These are phyloP conservation scores for Petrolisthes manimaculis DNA, from an alignment of 2,888 invertebrate species.

Conservation along the genomic window DNA sequence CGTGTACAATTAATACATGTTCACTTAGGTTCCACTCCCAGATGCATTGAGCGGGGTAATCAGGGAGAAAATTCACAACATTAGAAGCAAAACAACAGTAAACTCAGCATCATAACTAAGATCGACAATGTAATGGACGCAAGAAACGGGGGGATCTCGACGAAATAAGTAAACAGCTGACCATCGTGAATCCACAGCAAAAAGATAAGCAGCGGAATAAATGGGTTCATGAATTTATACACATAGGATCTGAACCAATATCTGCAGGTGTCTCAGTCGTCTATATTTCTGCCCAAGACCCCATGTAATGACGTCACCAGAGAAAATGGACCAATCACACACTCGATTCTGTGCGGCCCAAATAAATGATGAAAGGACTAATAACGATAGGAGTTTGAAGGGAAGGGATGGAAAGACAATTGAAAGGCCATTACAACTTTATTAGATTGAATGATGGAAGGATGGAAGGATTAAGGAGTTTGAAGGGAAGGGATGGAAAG, in stretches of 20 bases:
- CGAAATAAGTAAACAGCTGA: conserved; percentile 11
- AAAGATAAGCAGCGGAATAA: not conserved
- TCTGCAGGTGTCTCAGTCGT: not conserved
- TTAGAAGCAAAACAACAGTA: conserved; percentile 52
- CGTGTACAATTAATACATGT: conserved; percentile 42
- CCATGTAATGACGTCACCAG: conserved; percentile 40
- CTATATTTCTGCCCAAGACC: conserved; percentile 41
- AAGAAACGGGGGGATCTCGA: not conserved
- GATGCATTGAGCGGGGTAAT: conserved; percentile 18
- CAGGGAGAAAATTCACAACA: not conserved
- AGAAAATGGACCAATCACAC: conserved; percentile 21
- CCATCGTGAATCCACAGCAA: conserved; percentile 5
- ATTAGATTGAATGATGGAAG: too few relatives aligned
- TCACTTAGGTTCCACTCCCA: conserved; percentile 2
- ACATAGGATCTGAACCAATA: not conserved
- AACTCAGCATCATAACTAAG: conserved; percentile 51
- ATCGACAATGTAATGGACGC: conserved; percentile 56
- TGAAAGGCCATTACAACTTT: too few relatives aligned
- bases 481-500: too few relatives aligned
- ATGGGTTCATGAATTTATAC: conserved; percentile 2
- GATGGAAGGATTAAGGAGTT: too few relatives aligned
- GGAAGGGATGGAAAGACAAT: too few relatives aligned
- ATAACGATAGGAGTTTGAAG: too few relatives aligned
- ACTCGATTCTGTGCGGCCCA: conserved; percentile 15
- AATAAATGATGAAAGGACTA: not conserved